phyloP scores from a whole-genome alignment of 2,797 vertebrate genomes.

The Champsocephalus gunnari region DNA sequence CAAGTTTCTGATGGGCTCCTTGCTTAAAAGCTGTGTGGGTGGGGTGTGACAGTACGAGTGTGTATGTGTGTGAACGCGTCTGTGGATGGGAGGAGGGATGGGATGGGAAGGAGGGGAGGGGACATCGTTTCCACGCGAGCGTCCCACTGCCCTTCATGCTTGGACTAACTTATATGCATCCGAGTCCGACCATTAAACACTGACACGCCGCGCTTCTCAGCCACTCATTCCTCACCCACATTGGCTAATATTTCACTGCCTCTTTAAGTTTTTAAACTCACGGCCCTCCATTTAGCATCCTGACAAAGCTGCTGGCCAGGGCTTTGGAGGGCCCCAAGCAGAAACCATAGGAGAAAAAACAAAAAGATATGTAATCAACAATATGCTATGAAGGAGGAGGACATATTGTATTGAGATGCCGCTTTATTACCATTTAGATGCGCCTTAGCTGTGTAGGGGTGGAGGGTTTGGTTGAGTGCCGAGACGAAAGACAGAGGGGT shows the following conservation, averaged over 20 bases:
- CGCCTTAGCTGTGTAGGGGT: conserved; percentile 19
- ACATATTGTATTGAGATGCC: conserved; percentile 67
- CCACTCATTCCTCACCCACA: conserved; percentile 98
- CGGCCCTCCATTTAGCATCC: conserved; percentile 89
- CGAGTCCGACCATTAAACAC: conserved; percentile 97
- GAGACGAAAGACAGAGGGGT: conserved; percentile 40
- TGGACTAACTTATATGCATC: conserved; percentile 99
- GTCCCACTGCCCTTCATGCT: conserved; percentile 99
- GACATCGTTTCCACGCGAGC: conserved; percentile 90
- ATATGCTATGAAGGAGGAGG: conserved; percentile 54
- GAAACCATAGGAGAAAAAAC: conserved; percentile 34
- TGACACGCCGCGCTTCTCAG: conserved; percentile 92
- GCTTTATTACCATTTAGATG: conserved; percentile 84
- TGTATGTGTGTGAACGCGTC: conserved; percentile 44
- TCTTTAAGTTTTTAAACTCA: conserved; percentile 96
- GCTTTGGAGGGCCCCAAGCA: conserved; percentile 46
- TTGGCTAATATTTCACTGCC: conserved; percentile 96
- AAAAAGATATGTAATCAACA: conserved; percentile 68
- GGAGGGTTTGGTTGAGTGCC: conserved; percentile 27
- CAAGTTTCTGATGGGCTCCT: conserved; percentile 98
- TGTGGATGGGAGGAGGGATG: conserved; percentile 62
- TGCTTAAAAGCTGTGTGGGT: conserved; percentile 77
- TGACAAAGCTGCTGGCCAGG: conserved; percentile 81
- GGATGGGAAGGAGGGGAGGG: conserved; percentile 73
- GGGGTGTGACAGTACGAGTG: conserved; percentile 40